phyloP scores from a whole-genome alignment of 1,140 invertebrate species.

The Meloidogyne exigua region DNA sequence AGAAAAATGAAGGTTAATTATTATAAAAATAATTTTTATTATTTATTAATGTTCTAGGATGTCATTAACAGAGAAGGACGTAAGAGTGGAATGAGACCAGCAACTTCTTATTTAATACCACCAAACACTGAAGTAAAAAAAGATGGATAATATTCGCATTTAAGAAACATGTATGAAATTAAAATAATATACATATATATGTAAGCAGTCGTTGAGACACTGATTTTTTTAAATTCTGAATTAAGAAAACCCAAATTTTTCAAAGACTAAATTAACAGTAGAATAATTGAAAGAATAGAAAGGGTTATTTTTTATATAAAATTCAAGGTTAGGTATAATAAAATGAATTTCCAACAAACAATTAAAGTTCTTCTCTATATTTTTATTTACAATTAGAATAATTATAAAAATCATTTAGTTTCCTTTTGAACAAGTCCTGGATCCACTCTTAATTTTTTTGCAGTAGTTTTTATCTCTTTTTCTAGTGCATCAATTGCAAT shows the following conservation, averaged over 20 bases:
- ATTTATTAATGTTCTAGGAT: constrained; percentile 14
- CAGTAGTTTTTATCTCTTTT: constrained; percentile 23
- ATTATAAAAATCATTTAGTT: constrained; percentile 2
- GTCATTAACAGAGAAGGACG: constrained; percentile 35
- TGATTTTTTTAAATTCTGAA: too few relatives aligned
- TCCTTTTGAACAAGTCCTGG: constrained; percentile 28
- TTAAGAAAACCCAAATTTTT: too few relatives aligned
- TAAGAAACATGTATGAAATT: too few relatives aligned
- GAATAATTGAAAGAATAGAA: too few relatives aligned
- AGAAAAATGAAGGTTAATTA: constrained; percentile 37
- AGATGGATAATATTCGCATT: neutral
- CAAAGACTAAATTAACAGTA: too few relatives aligned
- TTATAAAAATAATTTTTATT: neutral
- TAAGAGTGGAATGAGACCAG: constrained; percentile 27
- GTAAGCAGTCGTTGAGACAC: too few relatives aligned
- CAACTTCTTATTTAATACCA: constrained; percentile 27
- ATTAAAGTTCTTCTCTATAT: too few relatives aligned
- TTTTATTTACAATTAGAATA: too few relatives aligned
- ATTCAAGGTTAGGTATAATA: too few relatives aligned
- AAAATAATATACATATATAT: too few relatives aligned
- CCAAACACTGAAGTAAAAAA: neutral
- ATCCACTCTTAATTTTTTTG: constrained; percentile 31
- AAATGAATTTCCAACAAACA: too few relatives aligned
- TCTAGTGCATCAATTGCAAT: constrained; percentile 26
- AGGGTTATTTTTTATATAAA: too few relatives aligned